phyloP scores from a whole-genome alignment of 2,113 vertebrate species.

The Lepidothrix coronata region DNA sequence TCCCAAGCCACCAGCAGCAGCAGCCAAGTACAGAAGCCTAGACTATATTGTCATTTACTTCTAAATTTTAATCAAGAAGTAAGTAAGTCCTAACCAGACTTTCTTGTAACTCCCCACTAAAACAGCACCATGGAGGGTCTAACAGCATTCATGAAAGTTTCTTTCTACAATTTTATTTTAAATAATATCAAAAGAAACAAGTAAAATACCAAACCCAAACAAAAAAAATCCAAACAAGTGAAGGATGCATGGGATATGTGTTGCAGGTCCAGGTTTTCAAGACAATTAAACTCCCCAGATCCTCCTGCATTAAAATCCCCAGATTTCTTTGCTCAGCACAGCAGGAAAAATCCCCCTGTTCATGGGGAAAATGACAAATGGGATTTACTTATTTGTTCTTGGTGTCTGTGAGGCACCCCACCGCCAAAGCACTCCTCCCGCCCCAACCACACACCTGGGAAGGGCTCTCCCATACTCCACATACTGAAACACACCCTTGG shows the following conservation, averaged over 20 bases:
- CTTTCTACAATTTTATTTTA: background rate
- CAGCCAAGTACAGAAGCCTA: background rate
- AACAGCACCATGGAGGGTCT: background rate
- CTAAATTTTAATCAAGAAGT: background rate
- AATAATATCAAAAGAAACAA: background rate
- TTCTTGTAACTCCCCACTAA: background rate
- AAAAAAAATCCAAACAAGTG: background rate
- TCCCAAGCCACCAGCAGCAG: background rate
- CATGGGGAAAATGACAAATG: background rate
- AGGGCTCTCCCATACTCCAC: background rate
- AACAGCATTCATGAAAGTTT: background rate
- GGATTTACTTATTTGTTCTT: background rate
- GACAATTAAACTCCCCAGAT: background rate
- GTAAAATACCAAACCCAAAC: background rate
- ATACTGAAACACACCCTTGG: background rate
- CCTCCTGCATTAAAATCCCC: background rate
- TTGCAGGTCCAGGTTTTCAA: background rate
- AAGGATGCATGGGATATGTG: background rate
- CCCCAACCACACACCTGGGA: background rate
- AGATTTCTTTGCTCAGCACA: background rate
- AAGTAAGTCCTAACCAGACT: background rate
- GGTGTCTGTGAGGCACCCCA: background rate
- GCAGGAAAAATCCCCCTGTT: background rate
- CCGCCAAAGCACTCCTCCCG: background rate
- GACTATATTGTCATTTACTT: background rate